Conservation (phyloP, 2,113 vertebrate genomes). For the Spermophilus dauricus region DNA sequence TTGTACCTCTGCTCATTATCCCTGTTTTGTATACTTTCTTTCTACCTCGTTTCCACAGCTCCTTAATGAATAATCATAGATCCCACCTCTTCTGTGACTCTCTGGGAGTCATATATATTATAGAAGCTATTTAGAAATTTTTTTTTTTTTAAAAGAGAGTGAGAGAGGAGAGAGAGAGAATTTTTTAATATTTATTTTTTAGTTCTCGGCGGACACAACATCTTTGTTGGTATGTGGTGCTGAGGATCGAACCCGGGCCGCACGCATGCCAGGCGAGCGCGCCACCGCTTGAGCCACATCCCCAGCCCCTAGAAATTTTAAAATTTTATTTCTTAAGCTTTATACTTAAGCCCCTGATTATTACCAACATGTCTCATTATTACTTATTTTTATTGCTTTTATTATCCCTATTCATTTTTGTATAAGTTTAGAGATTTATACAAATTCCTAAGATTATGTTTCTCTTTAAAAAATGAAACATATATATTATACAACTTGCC, state of each 20-base stretch:
- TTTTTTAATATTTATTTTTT: no score
- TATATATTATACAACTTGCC: background rate
- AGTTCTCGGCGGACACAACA: no score
- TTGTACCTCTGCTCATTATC: constrained; percentile 6
- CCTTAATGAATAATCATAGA: constrained; percentile 7
- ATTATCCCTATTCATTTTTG: background rate
- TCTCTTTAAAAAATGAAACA: background rate
- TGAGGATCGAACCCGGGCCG: no score
- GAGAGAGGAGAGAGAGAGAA: no score
- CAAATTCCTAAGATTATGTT: background rate
- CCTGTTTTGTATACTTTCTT: constrained; percentile 18
- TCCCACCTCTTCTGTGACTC: constrained; percentile 30
- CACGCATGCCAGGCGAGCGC: no score
- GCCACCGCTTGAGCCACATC: no score
- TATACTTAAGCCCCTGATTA: constrained; percentile 1
- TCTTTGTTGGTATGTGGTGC: no score
- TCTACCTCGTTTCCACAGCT: background rate
- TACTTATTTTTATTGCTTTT: constrained; percentile 13
- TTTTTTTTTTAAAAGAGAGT: no score
- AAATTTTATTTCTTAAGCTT: constrained; percentile 32
- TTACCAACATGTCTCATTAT: background rate
- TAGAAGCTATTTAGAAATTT: background rate
- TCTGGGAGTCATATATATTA: background rate
- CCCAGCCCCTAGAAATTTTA: background rate
- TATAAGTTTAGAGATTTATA: background rate